Evolutionary conservation across 1,140 invertebrate genomes (phyloP).

Genomic region (Callitettix versicolor): DNA sequence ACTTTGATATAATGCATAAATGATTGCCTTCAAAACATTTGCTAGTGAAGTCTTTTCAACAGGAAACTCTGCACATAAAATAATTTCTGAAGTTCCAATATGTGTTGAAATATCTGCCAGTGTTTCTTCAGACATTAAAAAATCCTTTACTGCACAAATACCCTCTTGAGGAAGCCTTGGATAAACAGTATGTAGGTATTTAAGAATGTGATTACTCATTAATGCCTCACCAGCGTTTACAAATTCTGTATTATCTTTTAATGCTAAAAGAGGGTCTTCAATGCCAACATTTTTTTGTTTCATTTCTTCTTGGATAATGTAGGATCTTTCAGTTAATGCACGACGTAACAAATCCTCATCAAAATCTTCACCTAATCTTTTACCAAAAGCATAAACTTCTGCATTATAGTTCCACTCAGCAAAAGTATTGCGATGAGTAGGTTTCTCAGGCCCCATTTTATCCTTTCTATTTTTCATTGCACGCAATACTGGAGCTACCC

Average conservation of each 20-base stretch:
- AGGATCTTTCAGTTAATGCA: slow-evolving; percentile 73
- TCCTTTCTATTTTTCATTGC: slow-evolving; percentile 36
- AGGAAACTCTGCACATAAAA: slow-evolving; percentile 66
- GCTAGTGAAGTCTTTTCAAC: slow-evolving; percentile 51
- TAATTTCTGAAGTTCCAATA: slow-evolving; percentile 72
- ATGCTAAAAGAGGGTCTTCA: slow-evolving; percentile 41
- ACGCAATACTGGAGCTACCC: slow-evolving; percentile 41
- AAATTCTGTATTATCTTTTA: slow-evolving; percentile 57
- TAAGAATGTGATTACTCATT: slow-evolving; percentile 42
- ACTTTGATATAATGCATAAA: slow-evolving; percentile 60
- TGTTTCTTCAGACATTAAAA: slow-evolving; percentile 52
- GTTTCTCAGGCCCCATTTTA: slow-evolving; percentile 29
- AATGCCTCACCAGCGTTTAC: slow-evolving; percentile 51
- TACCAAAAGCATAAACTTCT: slow-evolving; percentile 80
- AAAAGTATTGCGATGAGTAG: slow-evolving; percentile 44
- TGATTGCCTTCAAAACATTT: slow-evolving; percentile 70
- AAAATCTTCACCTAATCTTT: slow-evolving; percentile 76
- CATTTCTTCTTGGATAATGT: slow-evolving; percentile 57
- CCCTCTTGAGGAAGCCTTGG: slow-evolving; percentile 63
- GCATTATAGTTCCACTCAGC: slow-evolving; percentile 80
- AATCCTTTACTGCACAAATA: slow-evolving; percentile 44
- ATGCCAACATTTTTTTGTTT: slow-evolving; percentile 59
- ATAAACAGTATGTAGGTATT: slow-evolving; percentile 48
- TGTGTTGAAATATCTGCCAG: slow-evolving; percentile 56
- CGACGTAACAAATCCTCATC: slow-evolving; percentile 51